Evolutionary conservation across 2,113 vertebrate species (phyloP), one percentile per base, ranked within the genome.

Genomic region (Dicerorhinus sumatrensis): DNA sequence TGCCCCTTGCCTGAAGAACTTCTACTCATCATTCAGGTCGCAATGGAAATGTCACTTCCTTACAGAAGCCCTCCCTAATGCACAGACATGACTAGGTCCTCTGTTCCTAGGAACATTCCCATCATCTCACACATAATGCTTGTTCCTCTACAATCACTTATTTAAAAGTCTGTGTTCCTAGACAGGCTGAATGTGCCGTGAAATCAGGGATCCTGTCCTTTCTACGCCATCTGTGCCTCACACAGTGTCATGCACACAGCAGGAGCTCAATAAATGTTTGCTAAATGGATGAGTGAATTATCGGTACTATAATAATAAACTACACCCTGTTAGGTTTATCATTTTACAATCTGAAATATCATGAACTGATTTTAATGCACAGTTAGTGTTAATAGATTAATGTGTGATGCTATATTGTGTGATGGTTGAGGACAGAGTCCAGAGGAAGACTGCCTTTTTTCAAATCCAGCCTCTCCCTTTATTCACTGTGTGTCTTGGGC

Each of bases 331-430:
- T 93, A 93, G 31, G 14, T 56, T 96, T 91, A 54, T 85, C 60
- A 13, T 86, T 93, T 92, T 91, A 91, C 8, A 96, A 69, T 96
- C 65, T 83, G 70, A 95, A 95, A 94, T 56, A 96, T 89, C 67
- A 86, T 63, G 8, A 83, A 27, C 76, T 89, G 67, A 96, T 81
- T 93, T 85, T 91, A 93, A 82, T 86, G 31, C n/a, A 58, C 27
- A 76, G 1, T 96, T 96, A n/a, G 72, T 56, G 27, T 51, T 36
- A 51, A 58, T 85, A 91, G 21, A 80, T 60, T 81, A 65, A 60
- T 77, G 46, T 75, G 67, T 63, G 83, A 54, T 76, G 20, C 25
- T 82, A 4, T 6, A 58, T n/a, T 12, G 17, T 83, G 5, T 36
- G 51, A 91, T 77, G 48, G n/a, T 39, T 77, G 56, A 82, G 21